These are phyloP conservation scores for Rhagophthalmus giganteus DNA, from an alignment of 2,888 invertebrate species.

Conservation along the genomic window DNA sequence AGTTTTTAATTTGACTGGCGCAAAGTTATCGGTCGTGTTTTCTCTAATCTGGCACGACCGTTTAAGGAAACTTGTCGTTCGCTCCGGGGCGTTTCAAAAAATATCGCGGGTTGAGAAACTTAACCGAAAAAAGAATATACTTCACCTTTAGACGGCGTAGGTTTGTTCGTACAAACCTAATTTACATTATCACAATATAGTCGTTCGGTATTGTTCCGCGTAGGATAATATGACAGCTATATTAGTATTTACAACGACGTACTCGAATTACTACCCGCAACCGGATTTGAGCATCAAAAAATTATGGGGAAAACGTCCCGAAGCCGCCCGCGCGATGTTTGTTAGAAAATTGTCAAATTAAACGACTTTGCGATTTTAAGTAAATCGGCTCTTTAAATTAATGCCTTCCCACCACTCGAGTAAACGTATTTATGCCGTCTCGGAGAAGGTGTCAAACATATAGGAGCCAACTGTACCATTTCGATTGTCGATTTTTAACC, in stretches of 20 bases:
- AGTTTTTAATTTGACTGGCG: neutral
- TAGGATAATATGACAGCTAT: conserved; percentile 5
- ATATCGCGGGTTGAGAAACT: conserved; percentile 20
- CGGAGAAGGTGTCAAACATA: too few species aligned
- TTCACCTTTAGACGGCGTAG: conserved; percentile 7
- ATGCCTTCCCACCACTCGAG: too few species aligned
- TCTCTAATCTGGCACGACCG: conserved; percentile 12
- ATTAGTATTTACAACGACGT: conserved; percentile 4
- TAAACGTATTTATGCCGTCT: too few species aligned
- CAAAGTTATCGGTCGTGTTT: conserved; percentile 5
- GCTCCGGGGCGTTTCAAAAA: conserved; percentile 10
- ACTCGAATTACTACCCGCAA: neutral
- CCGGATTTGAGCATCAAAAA: too few species aligned
- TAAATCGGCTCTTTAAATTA: neutral
- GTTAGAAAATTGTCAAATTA: too few species aligned
- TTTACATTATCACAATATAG: conserved; percentile 13
- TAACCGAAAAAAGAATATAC: conserved; percentile 13
- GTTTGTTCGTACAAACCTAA: conserved; percentile 5
- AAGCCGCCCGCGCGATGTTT: too few species aligned
- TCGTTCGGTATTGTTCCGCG: conserved; percentile 5
- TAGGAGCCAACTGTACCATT: too few species aligned
- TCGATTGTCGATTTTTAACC: too few species aligned
- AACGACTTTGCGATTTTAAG: neutral
- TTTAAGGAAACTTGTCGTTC: conserved; percentile 15
- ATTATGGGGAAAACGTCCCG: too few species aligned